Evolutionary conservation across 2,888 invertebrate species (phyloP).

Genomic region (Uropetala carovei): DNA sequence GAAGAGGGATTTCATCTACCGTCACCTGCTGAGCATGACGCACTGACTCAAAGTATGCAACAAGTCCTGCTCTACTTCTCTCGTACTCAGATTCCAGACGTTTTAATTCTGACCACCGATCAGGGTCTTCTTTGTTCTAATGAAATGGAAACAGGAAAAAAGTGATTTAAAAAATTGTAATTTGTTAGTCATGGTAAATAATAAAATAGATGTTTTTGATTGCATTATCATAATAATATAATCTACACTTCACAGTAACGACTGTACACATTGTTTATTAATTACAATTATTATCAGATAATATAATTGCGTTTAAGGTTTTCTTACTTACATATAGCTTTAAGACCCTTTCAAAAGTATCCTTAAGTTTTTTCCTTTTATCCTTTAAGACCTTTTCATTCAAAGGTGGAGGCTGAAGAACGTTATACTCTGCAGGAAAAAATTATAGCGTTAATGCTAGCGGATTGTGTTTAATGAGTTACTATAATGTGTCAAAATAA

Average conservation of each 20-base stretch:
- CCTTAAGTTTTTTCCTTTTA: constrained; percentile 95
- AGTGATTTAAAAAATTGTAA: constrained; percentile 65
- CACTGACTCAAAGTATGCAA: constrained; percentile 96
- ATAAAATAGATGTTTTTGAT: background rate
- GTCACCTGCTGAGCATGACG: constrained; percentile 88
- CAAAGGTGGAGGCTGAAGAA: constrained; percentile 93
- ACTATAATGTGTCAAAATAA: background rate
- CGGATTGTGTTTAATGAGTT: too few species aligned
- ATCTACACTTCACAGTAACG: background rate
- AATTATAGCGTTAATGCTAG: background rate
- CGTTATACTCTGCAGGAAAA: constrained; percentile 89
- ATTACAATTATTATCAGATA: background rate
- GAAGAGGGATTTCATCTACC: constrained; percentile 96
- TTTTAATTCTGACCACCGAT: constrained; percentile 94
- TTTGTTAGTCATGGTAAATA: background rate
- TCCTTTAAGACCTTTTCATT: constrained; percentile 98
- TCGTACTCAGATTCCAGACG: constrained; percentile 95
- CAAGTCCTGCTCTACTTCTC: constrained; percentile 88
- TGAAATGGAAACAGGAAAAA: constrained; percentile 69
- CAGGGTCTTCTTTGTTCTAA: constrained; percentile 96
- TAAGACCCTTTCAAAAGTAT: constrained; percentile 95
- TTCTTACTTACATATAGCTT: constrained; percentile 95
- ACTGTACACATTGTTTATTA: background rate
- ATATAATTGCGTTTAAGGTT: background rate
- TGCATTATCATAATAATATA: background rate